phyloP scores from a whole-genome alignment of 2,113 vertebrate species.

The Tupaia tana region DNA sequence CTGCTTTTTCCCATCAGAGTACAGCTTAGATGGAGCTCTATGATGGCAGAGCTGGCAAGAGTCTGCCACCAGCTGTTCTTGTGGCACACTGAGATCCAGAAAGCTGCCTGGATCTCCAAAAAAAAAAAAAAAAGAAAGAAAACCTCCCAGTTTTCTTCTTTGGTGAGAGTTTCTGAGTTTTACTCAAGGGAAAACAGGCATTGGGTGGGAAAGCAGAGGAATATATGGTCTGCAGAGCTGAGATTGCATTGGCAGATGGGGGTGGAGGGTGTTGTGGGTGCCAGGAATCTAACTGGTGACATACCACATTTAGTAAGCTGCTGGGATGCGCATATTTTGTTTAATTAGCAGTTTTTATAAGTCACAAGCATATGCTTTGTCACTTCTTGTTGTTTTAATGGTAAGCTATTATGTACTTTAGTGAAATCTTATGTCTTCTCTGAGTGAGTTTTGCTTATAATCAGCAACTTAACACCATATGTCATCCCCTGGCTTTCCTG shows the following conservation, averaged over 20 bases:
- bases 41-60: conserved; percentile 74
- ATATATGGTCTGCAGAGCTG: conserved; percentile 37
- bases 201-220: conserved; percentile 83
- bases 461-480: conserved; percentile 40
- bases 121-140: not conserved
- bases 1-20: conserved; percentile 61
- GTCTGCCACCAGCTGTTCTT: conserved; percentile 72
- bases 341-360: conserved; percentile 86
- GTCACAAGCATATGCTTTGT: conserved; percentile 84
- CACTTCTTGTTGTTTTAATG: conserved; percentile 83
- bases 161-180: conserved; percentile 69
- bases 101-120: not conserved
- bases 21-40: conserved; percentile 72
- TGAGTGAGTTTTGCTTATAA: conserved; percentile 44
- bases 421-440: conserved; percentile 58
- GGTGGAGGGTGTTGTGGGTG: conserved; percentile 77
- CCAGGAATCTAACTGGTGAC: conserved; percentile 80
- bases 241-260: conserved; percentile 68
- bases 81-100: conserved; percentile 70
- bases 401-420: conserved; percentile 63
- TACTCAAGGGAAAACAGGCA: conserved; percentile 73
- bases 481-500: not conserved
- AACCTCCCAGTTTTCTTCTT: conserved; percentile 59
- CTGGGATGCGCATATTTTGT: conserved; percentile 82
- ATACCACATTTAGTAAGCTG: conserved; percentile 84